Conservation (phyloP, 2,888 invertebrate species). For the Pterostichus madidus region DNA sequence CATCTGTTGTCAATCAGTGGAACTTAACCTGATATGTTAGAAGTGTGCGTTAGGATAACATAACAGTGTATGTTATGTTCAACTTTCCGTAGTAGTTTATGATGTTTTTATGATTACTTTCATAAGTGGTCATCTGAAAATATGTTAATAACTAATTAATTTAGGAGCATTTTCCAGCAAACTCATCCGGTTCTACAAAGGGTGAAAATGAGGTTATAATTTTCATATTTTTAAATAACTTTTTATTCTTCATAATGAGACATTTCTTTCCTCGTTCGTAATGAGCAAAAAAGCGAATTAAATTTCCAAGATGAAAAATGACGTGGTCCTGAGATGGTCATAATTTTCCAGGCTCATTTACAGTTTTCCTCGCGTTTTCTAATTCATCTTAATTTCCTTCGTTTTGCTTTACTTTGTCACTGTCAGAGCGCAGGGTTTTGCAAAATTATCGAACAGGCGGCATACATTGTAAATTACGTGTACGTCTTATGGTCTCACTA, state of each 20-base stretch:
- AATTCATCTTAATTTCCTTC: conserved; percentile 57
- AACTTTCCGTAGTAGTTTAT: too few species aligned
- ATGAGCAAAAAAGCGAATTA: conserved; percentile 44
- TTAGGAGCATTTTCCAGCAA: too few species aligned
- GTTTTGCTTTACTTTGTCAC: conserved; percentile 53
- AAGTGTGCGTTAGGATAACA: too few species aligned
- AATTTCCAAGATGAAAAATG: conserved; percentile 37
- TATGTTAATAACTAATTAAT: too few species aligned
- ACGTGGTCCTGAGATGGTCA: conserved; percentile 39
- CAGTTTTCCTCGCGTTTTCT: conserved; percentile 46
- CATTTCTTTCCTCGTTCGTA: conserved; percentile 22
- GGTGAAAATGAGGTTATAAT: too few species aligned
- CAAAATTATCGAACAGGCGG: background rate
- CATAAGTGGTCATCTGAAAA: too few species aligned
- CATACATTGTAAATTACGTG: background rate
- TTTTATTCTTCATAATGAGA: conserved; percentile 33
- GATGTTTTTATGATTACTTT: too few species aligned
- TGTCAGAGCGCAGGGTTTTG: conserved; percentile 22
- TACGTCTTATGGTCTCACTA: too few species aligned
- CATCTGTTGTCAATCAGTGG: too few species aligned
- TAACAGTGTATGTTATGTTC: too few species aligned
- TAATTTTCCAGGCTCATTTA: conserved; percentile 53
- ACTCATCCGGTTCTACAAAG: too few species aligned
- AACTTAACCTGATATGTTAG: too few species aligned
- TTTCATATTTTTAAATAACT: conserved; percentile 14